A percentile compares a stretch with the other conserved stretches of the same genome.
These are phyloP conservation scores for Belonocnema kinseyi DNA, from an alignment of 1,140 invertebrate species.

Conservation along the genomic window DNA sequence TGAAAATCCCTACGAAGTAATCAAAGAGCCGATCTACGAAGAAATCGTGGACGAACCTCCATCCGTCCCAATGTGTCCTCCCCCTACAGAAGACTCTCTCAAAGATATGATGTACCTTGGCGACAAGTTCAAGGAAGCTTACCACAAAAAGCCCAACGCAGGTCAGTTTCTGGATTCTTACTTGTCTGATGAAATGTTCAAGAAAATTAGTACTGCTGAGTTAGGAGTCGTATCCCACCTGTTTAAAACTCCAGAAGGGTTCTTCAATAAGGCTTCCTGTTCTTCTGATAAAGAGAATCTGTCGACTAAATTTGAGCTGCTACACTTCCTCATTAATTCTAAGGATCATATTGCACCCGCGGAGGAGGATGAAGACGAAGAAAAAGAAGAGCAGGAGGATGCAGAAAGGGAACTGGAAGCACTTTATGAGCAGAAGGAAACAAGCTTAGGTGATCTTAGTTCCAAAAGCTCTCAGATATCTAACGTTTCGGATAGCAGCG, in stretches of 20 bases:
- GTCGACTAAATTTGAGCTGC: slow-evolving; percentile 91
- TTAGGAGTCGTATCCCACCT: slow-evolving; percentile 58
- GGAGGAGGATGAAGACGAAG: slow-evolving; percentile 63
- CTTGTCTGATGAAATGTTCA: slow-evolving; percentile 84
- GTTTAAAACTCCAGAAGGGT: slow-evolving; percentile 62
- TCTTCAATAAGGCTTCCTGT: slow-evolving; percentile 61
- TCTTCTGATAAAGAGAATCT: slow-evolving; percentile 60
- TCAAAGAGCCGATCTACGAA: slow-evolving; percentile 91
- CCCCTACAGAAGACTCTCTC: slow-evolving; percentile 75
- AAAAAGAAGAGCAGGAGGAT: slow-evolving; percentile 69
- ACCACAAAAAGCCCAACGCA: slow-evolving; percentile 73
- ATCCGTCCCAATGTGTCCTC: slow-evolving; percentile 84
- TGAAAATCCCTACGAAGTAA: slow-evolving; percentile 86
- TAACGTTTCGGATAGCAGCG: slow-evolving; percentile 78
- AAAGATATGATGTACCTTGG: slow-evolving; percentile 74
- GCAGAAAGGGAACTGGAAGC: slow-evolving; percentile 71
- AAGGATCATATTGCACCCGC: slow-evolving; percentile 79
- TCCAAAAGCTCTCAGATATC: slow-evolving; percentile 77
- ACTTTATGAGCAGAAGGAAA: slow-evolving; percentile 72
- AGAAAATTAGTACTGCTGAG: slow-evolving; percentile 76
- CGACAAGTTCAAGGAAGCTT: slow-evolving; percentile 79
- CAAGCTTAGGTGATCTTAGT: slow-evolving; percentile 74
- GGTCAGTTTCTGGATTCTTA: slow-evolving; percentile 90
- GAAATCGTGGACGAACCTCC: slow-evolving; percentile 89
- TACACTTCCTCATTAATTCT: slow-evolving; percentile 88